phyloP scores from a whole-genome alignment of 2,113 vertebrate genomes.

The Oxyura jamaicensis region DNA sequence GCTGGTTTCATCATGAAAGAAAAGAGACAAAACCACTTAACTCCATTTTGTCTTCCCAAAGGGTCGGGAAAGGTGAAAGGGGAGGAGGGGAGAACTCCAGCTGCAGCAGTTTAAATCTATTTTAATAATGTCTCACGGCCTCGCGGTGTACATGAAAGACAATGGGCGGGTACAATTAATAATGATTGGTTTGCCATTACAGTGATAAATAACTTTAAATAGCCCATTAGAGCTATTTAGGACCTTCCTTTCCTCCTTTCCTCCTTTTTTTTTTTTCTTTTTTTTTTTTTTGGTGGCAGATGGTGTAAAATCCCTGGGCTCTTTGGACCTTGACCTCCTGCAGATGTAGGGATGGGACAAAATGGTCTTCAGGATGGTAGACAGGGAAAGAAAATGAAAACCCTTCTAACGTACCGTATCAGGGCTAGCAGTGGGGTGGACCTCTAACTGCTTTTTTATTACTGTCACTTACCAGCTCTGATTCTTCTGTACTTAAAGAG shows the following conservation, averaged over 20 bases:
- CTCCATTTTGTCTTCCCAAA: slow-evolving; percentile 65
- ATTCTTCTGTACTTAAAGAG: slow-evolving; percentile 81
- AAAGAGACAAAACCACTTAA: slow-evolving; percentile 54
- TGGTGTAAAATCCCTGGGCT: slow-evolving; percentile 84
- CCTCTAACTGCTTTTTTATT: slow-evolving; percentile 86
- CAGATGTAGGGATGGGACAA: slow-evolving; percentile 84
- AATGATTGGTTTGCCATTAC: slow-evolving; percentile 61
- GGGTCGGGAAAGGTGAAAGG: slow-evolving; percentile 55
- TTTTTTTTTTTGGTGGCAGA: slow-evolving; percentile 78
- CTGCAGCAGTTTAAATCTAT: slow-evolving; percentile 52
- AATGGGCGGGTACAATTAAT: slow-evolving; percentile 58
- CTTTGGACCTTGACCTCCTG: slow-evolving; percentile 84
- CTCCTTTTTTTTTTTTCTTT: neutral
- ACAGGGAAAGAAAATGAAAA: slow-evolving; percentile 77
- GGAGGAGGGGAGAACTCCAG: slow-evolving; percentile 51
- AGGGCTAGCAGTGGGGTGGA: slow-evolving; percentile 79
- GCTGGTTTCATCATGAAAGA: neutral
- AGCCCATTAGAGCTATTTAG: slow-evolving; percentile 50
- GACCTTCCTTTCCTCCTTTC: neutral
- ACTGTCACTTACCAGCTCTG: slow-evolving; percentile 78
- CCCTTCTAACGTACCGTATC: slow-evolving; percentile 87
- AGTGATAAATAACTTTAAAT: slow-evolving; percentile 73
- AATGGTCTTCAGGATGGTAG: slow-evolving; percentile 60
- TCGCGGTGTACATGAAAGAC: slow-evolving; percentile 56
- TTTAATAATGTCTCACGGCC: slow-evolving; percentile 69